phyloP scores from a whole-genome alignment of 2,113 vertebrate genomes.

The Stictonetta naevosa region DNA sequence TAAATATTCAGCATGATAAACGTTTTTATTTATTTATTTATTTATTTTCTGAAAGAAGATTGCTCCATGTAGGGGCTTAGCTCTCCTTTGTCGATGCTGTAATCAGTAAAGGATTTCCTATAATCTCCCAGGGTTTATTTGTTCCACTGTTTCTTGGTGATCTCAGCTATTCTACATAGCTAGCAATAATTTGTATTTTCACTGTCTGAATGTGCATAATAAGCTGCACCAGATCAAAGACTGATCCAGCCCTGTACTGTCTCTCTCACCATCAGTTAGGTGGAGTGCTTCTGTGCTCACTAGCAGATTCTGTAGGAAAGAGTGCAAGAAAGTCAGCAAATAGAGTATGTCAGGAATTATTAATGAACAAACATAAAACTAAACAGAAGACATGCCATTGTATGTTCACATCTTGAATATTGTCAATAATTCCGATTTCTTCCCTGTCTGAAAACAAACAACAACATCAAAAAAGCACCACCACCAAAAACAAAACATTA shows the following conservation, averaged over 20 bases:
- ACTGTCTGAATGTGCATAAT: background rate
- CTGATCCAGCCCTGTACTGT: background rate
- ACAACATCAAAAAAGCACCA: no score
- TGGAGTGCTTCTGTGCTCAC: background rate
- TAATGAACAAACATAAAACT: background rate
- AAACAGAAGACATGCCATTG: background rate
- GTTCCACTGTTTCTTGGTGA: background rate
- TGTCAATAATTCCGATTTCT: background rate
- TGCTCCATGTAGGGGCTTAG: background rate
- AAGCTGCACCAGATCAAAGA: background rate
- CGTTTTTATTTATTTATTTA: background rate
- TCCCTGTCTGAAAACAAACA: background rate
- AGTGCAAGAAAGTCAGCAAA: background rate
- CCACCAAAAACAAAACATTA: background rate
- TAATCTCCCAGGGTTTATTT: background rate
- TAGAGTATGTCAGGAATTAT: constrained; percentile 1
- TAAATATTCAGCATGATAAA: background rate
- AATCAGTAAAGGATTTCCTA: background rate
- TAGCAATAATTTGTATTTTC: constrained; percentile 17
- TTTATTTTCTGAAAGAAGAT: background rate
- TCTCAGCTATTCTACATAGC: background rate
- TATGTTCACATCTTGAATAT: background rate
- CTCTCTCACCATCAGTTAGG: background rate
- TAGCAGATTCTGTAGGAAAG: background rate
- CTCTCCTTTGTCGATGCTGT: background rate